These are phyloP conservation scores for Alces alces DNA, from an alignment of 2,113 vertebrate species.

Conservation along the genomic window DNA sequence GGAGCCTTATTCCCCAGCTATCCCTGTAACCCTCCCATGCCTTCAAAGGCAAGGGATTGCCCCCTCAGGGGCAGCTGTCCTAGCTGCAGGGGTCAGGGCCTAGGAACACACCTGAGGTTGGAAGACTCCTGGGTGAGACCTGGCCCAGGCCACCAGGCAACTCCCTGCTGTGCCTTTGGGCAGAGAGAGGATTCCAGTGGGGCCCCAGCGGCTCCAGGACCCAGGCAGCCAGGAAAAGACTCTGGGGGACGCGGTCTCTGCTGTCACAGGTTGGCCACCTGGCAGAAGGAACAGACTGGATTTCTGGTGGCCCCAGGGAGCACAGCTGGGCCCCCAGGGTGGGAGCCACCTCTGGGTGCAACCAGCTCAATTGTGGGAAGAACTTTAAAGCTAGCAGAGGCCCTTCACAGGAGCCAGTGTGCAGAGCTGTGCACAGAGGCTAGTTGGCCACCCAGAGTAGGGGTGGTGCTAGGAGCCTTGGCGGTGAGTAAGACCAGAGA, in stretches of 20 bases:
- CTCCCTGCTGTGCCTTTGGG: neutral
- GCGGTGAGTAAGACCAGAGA: neutral
- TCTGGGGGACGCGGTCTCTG: neutral
- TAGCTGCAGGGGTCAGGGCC: neutral
- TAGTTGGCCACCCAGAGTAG: neutral
- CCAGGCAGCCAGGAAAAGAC: neutral
- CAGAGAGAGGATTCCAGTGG: neutral
- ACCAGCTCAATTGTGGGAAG: neutral
- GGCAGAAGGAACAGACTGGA: neutral
- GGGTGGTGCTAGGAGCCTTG: neutral
- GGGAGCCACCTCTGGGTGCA: neutral
- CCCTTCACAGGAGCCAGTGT: neutral
- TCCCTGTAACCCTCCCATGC: neutral
- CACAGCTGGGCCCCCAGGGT: neutral
- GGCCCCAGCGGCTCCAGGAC: neutral
- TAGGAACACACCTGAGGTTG: neutral
- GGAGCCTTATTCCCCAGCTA: neutral
- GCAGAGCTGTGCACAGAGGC: neutral
- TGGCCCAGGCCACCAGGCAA: neutral
- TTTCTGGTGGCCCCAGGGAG: neutral
- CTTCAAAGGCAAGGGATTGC: neutral
- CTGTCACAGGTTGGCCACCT: neutral
- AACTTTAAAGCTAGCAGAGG: neutral
- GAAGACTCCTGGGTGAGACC: neutral
- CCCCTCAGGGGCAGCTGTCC: neutral